A percentile compares a stretch with the other conserved stretches of the same genome.
Evolutionary conservation across 2,113 vertebrate genomes (phyloP).

Genomic region (Trachemys scripta): DNA sequence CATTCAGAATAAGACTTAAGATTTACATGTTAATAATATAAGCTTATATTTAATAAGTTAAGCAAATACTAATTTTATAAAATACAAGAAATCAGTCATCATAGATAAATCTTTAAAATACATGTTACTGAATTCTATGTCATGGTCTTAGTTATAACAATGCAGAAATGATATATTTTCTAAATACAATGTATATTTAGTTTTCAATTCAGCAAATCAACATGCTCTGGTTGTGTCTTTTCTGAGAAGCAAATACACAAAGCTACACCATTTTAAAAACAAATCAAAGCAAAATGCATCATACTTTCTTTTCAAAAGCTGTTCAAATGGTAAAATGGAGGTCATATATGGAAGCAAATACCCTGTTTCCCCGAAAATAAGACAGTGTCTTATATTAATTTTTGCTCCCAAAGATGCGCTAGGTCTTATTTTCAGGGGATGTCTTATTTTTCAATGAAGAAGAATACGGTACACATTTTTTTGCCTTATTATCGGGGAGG

Average conservation of each 20-base stretch:
- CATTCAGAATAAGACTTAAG: conserved; percentile 49
- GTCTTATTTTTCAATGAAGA: too few relatives aligned
- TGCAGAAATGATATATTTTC: background rate
- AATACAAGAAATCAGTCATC: conserved; percentile 50
- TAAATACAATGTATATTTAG: conserved; percentile 19
- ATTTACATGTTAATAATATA: conserved; percentile 75
- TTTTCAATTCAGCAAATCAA: background rate
- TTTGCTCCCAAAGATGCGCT: too few relatives aligned
- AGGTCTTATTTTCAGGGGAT: too few relatives aligned
- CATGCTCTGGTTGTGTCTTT: background rate
- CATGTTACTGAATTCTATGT: conserved; percentile 9
- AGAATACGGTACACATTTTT: too few relatives aligned
- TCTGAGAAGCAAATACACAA: background rate
- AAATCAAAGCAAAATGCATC: background rate
- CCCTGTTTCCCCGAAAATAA: too few relatives aligned
- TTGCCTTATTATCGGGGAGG: too few relatives aligned
- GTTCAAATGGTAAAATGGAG: background rate
- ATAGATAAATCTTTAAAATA: conserved; percentile 55
- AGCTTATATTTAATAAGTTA: conserved; percentile 67
- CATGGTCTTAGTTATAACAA: conserved; percentile 22
- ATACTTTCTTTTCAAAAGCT: background rate
- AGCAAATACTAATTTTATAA: conserved; percentile 59
- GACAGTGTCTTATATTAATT: too few relatives aligned
- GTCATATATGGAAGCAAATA: background rate
- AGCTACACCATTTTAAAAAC: background rate